Evolutionary conservation across 2,797 vertebrate species (phyloP).

Genomic region (Liparis tanakae): DNA sequence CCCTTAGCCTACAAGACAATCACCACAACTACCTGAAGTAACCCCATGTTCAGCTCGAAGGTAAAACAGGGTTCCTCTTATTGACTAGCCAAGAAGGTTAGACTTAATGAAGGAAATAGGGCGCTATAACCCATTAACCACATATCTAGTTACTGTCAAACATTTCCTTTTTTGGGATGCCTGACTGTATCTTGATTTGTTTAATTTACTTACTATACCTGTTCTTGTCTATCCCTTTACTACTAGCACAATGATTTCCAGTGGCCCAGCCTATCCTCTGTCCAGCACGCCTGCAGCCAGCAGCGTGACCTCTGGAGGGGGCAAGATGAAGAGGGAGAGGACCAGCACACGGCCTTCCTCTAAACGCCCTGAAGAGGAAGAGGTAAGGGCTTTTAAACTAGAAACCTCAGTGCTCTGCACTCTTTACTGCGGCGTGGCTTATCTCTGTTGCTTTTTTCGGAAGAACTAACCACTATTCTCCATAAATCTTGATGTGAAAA

Average conservation of each 20-base stretch:
- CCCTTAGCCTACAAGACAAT: conserved; percentile 78
- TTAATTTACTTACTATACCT: neutral
- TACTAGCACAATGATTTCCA: conserved; percentile 78
- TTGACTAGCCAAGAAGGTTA: neutral
- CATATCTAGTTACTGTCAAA: neutral
- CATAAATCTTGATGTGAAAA: too few species aligned
- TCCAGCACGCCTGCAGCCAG: conserved; percentile 88
- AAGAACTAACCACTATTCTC: too few species aligned
- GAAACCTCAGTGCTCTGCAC: neutral
- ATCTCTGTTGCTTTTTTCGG: too few species aligned
- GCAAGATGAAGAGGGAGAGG: conserved; percentile 94
- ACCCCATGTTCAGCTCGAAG: conserved; percentile 72
- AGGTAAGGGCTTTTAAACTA: conserved; percentile 60
- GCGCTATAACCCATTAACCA: neutral
- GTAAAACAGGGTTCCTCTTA: conserved; percentile 50
- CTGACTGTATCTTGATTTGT: neutral
- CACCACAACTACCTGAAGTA: conserved; percentile 69
- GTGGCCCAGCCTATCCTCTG: conserved; percentile 82
- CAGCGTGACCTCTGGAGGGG: conserved; percentile 83
- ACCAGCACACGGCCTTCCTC: conserved; percentile 78
- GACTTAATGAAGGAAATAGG: neutral
- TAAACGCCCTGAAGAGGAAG: conserved; percentile 82
- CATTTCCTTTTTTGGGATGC: neutral
- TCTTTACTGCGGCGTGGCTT: too few species aligned
- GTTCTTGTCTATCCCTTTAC: neutral